Conservation (phyloP, 2,888 invertebrate species). For the Melolontha melolontha region DNA sequence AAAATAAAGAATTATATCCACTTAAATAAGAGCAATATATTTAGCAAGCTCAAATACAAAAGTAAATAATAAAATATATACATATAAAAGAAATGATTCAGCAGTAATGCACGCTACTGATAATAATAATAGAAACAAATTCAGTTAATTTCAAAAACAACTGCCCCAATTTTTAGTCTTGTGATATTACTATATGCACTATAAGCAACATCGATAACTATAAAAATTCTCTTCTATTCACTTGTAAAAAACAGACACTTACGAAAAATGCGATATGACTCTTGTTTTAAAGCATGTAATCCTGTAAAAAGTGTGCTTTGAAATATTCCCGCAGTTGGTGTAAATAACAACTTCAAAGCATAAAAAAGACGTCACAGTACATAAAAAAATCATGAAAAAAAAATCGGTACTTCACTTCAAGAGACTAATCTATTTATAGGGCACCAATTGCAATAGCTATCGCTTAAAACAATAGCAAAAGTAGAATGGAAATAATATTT, state of each 20-base stretch:
- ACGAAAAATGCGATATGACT: conserved; percentile 35
- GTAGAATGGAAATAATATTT: no score
- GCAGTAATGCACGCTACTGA: no score
- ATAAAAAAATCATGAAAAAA: conserved; percentile 3
- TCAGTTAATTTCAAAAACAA: conserved; percentile 14
- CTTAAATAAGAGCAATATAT: no score
- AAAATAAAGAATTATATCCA: no score
- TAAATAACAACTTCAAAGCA: conserved; percentile 7
- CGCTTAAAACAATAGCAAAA: no score
- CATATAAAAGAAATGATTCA: not conserved
- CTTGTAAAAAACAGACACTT: conserved; percentile 18
- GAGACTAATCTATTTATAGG: not conserved
- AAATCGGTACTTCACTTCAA: not conserved
- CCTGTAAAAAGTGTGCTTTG: conserved; percentile 34
- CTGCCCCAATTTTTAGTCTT: conserved; percentile 9
- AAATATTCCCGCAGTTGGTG: conserved; percentile 7
- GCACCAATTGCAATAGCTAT: no score
- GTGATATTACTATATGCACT: conserved; percentile 11
- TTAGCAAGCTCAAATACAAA: no score
- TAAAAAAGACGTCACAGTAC: conserved; percentile 19
- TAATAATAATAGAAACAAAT: not conserved
- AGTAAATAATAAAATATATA: not conserved
- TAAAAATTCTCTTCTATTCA: conserved; percentile 21
- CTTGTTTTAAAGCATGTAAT: conserved; percentile 34
- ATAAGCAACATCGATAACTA: conserved; percentile 34